phyloP scores from a whole-genome alignment of 2,888 invertebrate genomes.

The Eledona agricola region DNA sequence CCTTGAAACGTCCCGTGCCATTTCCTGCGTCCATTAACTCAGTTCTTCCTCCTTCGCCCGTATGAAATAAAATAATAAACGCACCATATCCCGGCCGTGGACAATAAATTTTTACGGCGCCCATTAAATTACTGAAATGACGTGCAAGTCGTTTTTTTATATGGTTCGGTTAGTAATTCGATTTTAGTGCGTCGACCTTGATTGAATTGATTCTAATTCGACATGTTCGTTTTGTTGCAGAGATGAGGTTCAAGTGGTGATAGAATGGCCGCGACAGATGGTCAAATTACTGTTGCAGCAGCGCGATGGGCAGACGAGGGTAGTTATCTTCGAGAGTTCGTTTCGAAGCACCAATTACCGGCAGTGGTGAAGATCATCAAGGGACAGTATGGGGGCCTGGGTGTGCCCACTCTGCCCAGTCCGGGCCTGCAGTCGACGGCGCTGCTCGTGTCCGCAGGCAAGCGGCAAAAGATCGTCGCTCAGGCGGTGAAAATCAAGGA shows the following conservation, averaged over 20 bases:
- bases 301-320: slow-evolving; percentile 80
- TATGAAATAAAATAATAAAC: slow-evolving; percentile 3
- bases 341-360: slow-evolving; percentile 77
- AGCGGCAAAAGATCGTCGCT: slow-evolving; percentile 85
- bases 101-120: background rate
- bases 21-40: slow-evolving; percentile 31
- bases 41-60: slow-evolving; percentile 16
- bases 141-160: slow-evolving; percentile 5
- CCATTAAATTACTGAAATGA: slow-evolving; percentile 4
- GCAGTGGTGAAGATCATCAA: slow-evolving; percentile 91
- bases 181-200: no score
- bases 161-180: slow-evolving; percentile 1
- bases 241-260: slow-evolving; percentile 63
- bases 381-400: slow-evolving; percentile 91
- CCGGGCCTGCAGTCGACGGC: slow-evolving; percentile 88
- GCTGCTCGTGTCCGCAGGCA: slow-evolving; percentile 84
- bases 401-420: slow-evolving; percentile 86
- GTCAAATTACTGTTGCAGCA: slow-evolving; percentile 88
- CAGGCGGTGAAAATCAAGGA: slow-evolving; percentile 92
- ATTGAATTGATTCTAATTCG: no score
- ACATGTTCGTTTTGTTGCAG: slow-evolving; percentile 62
- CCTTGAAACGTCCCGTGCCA: slow-evolving; percentile 32
- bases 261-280: slow-evolving; percentile 87
- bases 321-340: slow-evolving; percentile 77
- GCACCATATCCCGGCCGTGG: background rate